phyloP scores from a whole-genome alignment of 2,797 vertebrate genomes.

The Gymnocypris eckloni region DNA sequence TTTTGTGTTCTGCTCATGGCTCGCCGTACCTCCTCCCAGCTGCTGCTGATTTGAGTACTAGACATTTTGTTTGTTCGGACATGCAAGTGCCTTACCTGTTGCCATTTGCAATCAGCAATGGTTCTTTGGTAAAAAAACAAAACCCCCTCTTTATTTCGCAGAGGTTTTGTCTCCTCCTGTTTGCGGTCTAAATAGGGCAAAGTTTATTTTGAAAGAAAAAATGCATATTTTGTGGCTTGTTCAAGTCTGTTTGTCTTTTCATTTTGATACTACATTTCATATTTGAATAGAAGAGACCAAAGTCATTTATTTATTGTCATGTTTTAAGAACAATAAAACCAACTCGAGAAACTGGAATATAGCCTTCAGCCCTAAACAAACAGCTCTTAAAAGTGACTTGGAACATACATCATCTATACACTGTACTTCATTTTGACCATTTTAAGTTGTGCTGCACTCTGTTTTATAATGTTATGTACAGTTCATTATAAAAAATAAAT shows the following conservation, averaged over 20 bases:
- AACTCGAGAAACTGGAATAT: slow-evolving; percentile 22
- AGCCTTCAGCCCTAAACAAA: slow-evolving; percentile 31
- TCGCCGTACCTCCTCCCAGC: slow-evolving; percentile 20
- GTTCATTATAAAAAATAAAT: slow-evolving; percentile 89
- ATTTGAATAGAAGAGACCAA: slow-evolving; percentile 62
- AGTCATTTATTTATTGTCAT: slow-evolving; percentile 40
- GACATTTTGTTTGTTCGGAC: slow-evolving; percentile 35
- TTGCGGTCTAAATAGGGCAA: slow-evolving; percentile 17
- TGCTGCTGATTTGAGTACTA: slow-evolving; percentile 43
- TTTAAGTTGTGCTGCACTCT: slow-evolving; percentile 88
- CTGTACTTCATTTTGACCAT: slow-evolving; percentile 81
- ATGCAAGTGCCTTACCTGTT: slow-evolving; percentile 54
- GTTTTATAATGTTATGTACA: slow-evolving; percentile 86
- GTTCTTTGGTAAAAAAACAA: slow-evolving; percentile 25
- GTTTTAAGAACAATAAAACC: slow-evolving; percentile 33
- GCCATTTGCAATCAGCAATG: slow-evolving; percentile 44
- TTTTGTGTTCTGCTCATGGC: slow-evolving; percentile 18
- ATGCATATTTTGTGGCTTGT: slow-evolving; percentile 25
- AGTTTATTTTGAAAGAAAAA: slow-evolving; percentile 11
- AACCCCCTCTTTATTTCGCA: slow-evolving; percentile 17
- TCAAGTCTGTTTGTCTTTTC: slow-evolving; percentile 56
- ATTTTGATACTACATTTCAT: slow-evolving; percentile 65
- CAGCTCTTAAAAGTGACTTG: slow-evolving; percentile 53
- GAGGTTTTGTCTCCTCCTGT: slow-evolving; percentile 29
- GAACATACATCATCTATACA: slow-evolving; percentile 26